Evolutionary conservation across 2,797 vertebrate species (phyloP).

Genomic region (Xenops minutus): DNA sequence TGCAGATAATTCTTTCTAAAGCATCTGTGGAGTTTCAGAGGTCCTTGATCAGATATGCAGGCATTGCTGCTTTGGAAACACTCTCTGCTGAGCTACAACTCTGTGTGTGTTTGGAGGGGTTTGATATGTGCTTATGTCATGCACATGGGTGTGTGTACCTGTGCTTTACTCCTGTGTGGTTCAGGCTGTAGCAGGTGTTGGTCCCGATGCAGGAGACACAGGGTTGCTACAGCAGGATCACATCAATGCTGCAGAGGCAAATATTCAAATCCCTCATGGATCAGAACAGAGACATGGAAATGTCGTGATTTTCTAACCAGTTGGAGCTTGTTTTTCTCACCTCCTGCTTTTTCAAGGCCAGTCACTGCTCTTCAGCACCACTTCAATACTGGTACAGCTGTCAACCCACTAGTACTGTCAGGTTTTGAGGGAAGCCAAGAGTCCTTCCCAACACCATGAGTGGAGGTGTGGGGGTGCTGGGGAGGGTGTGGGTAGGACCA

Average conservation of each 20-base stretch:
- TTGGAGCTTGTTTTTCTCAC: not conserved
- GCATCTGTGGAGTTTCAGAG: not conserved
- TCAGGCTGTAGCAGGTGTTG: not conserved
- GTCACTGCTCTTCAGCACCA: not conserved
- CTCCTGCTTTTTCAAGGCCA: not conserved
- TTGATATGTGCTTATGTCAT: accelerated
- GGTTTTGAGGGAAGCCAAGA: not conserved
- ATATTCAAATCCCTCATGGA: not conserved
- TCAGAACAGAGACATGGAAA: not conserved
- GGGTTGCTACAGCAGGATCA: not conserved
- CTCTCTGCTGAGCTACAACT: not conserved
- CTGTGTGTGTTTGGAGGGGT: accelerated
- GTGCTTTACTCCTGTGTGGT: not conserved
- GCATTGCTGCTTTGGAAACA: not conserved
- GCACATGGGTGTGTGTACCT: accelerated
- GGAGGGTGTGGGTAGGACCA: not conserved
- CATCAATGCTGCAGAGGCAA: not conserved
- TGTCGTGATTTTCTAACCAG: accelerated
- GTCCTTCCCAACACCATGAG: not conserved
- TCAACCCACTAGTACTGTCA: accelerated
- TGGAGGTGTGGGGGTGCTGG: not conserved
- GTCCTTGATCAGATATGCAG: accelerated
- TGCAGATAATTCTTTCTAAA: not conserved
- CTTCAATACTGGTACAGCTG: not conserved
- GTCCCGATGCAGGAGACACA: not conserved